These are phyloP conservation scores for Noctuana brunneofusca DNA, from an alignment of 2,888 invertebrate genomes.

Conservation along the genomic window DNA sequence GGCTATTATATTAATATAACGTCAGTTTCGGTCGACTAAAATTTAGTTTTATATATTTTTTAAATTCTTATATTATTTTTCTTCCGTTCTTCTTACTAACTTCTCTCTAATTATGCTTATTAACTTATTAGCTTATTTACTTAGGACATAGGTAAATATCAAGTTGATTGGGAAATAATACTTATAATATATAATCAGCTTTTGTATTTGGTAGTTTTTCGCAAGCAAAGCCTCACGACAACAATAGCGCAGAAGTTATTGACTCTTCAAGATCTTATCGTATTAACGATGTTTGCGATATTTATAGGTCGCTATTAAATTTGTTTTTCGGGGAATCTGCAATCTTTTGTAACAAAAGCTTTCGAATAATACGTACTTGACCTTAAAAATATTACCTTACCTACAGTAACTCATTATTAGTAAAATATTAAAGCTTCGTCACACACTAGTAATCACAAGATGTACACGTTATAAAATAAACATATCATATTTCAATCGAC, in stretches of 20 bases:
- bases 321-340: slow-evolving; percentile 13
- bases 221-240: neutral
- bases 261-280: slow-evolving; percentile 24
- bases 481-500: slow-evolving; percentile 35
- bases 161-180: too few relatives aligned
- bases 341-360: slow-evolving; percentile 9
- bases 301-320: slow-evolving; percentile 25
- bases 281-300: slow-evolving; percentile 15
- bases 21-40: too few relatives aligned
- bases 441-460: slow-evolving; percentile 7
- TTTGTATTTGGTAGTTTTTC: neutral
- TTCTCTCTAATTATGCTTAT: too few relatives aligned
- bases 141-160: too few relatives aligned
- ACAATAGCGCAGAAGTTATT: slow-evolving; percentile 12
- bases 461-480: slow-evolving; percentile 4
- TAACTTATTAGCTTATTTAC: too few relatives aligned
- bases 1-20: slow-evolving; percentile 32
- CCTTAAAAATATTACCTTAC: neutral
- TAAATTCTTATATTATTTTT: too few relatives aligned
- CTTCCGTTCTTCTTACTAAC: too few relatives aligned
- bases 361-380: slow-evolving; percentile 12
- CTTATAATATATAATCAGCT: too few relatives aligned
- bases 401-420: too few relatives aligned
- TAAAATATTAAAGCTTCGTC: too few relatives aligned
- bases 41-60: too few relatives aligned